phyloP scores from a whole-genome alignment of 1,140 invertebrate species.

The Penaeus japonicus region DNA sequence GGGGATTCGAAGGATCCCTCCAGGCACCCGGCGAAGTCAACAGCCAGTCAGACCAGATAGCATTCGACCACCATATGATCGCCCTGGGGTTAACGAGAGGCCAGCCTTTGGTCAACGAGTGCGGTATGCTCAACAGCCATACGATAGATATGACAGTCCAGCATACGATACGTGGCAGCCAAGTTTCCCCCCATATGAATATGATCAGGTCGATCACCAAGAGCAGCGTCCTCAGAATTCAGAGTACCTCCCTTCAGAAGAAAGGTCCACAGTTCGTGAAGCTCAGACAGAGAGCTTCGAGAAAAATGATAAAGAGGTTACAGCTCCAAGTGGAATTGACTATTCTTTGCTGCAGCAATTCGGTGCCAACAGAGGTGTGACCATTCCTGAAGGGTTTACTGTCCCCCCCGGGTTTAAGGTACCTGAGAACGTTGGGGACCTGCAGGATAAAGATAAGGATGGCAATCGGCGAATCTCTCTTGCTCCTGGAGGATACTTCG shows the following conservation, averaged over 20 bases:
- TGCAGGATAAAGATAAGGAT: neutral
- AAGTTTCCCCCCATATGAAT: no score
- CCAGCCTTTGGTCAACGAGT: no score
- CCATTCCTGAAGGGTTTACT: constrained; percentile 24
- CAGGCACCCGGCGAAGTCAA: neutral
- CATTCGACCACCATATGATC: neutral
- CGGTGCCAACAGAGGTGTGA: neutral
- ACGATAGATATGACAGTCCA: no score
- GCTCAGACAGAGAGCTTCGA: neutral
- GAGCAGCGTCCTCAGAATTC: neutral
- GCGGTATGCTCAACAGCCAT: no score
- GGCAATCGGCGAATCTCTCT: neutral
- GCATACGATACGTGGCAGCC: no score
- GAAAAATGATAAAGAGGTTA: neutral
- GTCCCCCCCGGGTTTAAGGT: constrained; percentile 20
- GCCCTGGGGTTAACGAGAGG: no score
- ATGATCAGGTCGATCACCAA: no score
- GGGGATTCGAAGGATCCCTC: neutral
- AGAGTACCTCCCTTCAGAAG: neutral
- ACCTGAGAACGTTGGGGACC: neutral
- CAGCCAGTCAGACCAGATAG: neutral
- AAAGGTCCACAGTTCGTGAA: neutral
- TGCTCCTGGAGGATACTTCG: constrained; percentile 15
- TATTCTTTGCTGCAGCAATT: neutral
- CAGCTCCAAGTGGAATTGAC: no score